phyloP scores from a whole-genome alignment of 2,113 vertebrate genomes.

The Plotosus lineatus region DNA sequence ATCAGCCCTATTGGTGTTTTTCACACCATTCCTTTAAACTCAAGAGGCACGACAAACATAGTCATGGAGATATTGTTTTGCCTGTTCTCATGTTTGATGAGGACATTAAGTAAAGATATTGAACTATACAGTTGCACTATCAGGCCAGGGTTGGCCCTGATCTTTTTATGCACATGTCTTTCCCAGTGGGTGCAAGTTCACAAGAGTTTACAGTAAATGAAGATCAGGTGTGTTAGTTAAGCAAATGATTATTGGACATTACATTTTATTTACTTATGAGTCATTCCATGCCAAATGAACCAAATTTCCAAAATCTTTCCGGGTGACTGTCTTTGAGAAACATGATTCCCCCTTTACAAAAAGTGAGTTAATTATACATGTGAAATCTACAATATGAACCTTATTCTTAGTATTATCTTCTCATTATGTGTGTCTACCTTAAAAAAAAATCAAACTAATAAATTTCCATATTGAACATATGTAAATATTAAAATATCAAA shows the following conservation, averaged over 20 bases:
- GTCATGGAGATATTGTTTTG: neutral
- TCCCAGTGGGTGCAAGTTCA: constrained; percentile 12
- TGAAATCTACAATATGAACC: no score
- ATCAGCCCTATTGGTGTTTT: neutral
- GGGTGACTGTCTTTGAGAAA: no score
- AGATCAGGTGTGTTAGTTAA: neutral
- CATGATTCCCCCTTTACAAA: no score
- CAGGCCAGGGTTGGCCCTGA: neutral
- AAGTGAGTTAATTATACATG: no score
- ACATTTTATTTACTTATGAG: no score
- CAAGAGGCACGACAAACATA: neutral
- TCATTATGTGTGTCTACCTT: no score
- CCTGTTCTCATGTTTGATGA: neutral
- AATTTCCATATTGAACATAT: no score
- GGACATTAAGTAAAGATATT: neutral
- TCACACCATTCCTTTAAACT: neutral
- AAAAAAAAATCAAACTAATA: no score
- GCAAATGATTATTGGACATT: neutral
- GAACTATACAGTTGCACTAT: neutral
- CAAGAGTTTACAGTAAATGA: neutral
- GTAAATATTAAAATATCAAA: no score
- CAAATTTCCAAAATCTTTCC: no score
- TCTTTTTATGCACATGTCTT: neutral
- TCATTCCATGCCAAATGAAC: no score
- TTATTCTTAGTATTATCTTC: no score